phyloP scores from a whole-genome alignment of 2,797 vertebrate genomes.

The Chiroxiphia lanceolata region DNA sequence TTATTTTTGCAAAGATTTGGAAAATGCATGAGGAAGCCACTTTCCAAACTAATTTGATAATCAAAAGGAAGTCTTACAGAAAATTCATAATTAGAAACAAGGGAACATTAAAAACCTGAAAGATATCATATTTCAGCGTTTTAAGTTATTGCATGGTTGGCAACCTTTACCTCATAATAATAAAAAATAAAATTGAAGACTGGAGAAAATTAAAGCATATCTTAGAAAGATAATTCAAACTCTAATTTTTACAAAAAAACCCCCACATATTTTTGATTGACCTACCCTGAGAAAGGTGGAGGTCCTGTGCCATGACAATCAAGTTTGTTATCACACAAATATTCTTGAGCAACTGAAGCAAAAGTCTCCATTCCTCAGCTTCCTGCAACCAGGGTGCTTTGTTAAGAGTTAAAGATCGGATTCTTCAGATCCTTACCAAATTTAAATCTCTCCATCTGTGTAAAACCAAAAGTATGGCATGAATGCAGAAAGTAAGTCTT shows the following conservation, averaged over 20 bases:
- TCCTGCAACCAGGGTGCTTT: neutral
- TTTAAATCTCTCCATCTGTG: neutral
- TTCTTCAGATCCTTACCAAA: neutral
- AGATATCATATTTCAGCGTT: neutral
- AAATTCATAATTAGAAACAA: neutral
- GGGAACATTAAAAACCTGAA: neutral
- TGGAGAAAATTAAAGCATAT: neutral
- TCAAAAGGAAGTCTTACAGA: neutral
- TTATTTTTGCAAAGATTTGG: neutral
- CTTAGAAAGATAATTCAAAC: neutral
- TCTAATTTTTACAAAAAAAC: neutral
- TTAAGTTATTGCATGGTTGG: neutral
- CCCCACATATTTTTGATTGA: neutral
- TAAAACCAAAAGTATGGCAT: neutral
- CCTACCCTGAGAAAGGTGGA: neutral
- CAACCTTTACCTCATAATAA: neutral
- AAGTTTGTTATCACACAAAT: neutral
- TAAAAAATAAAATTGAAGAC: neutral
- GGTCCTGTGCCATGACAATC: neutral
- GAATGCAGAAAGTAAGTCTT: neutral
- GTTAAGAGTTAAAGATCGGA: neutral
- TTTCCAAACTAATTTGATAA: neutral
- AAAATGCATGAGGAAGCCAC: neutral
- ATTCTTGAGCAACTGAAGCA: neutral
- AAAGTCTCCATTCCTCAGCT: neutral